Evolutionary conservation across 2,888 invertebrate genomes (phyloP).

Genomic region (Cheilosia soror): DNA sequence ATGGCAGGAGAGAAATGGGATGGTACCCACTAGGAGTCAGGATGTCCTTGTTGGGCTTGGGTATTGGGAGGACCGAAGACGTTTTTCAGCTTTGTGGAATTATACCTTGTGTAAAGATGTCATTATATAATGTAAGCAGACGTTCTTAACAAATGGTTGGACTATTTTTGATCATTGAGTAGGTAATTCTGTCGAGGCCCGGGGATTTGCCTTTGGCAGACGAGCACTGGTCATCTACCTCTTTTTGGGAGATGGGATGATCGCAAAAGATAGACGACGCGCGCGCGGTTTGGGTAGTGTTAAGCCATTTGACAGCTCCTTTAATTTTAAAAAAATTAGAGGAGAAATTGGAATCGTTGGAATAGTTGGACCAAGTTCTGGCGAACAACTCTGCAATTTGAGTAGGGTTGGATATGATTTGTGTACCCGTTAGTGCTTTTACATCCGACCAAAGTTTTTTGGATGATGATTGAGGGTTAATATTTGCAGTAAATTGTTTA

Average conservation of each 20-base stretch:
- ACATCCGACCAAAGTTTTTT: slow-evolving; percentile 9
- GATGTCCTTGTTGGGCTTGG: neutral
- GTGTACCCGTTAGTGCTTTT: neutral
- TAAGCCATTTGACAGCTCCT: neutral
- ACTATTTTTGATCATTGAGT: neutral
- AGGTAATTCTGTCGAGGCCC: neutral
- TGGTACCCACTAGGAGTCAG: neutral
- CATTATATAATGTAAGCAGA: neutral
- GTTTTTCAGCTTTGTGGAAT: slow-evolving; percentile 20
- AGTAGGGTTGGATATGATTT: neutral
- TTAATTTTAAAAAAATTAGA: neutral
- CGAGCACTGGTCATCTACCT: neutral
- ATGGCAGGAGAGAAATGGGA: slow-evolving; percentile 1
- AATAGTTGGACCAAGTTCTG: neutral
- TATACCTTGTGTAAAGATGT: neutral
- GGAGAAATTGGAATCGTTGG: neutral
- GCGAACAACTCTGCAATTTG: neutral
- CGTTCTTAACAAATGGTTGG: neutral
- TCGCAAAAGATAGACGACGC: too few relatives aligned
- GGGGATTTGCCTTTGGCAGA: neutral
- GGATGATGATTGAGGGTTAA: neutral
- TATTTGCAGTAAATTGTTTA: neutral
- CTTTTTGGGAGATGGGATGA: neutral
- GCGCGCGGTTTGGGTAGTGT: too few relatives aligned
- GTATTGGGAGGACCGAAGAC: neutral